A percentile compares a stretch with the other conserved stretches of the same genome.
Evolutionary conservation across 92 coral and sea anemone species (phyloP).

Genomic region (Blastomussa wellsi): DNA sequence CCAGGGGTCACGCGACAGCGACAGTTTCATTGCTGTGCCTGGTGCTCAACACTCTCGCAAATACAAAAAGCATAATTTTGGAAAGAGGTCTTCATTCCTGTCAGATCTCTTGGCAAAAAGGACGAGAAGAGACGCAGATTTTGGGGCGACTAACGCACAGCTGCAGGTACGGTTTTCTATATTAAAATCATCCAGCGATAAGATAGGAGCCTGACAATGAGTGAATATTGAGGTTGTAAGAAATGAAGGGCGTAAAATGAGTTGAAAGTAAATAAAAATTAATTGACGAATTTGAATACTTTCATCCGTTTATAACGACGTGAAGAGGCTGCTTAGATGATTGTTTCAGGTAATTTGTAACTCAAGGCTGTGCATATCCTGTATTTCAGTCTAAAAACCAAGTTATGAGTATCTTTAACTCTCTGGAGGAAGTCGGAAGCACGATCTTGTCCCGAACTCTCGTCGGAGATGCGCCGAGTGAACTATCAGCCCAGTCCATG

Average conservation of each 20-base stretch:
- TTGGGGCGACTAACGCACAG: neutral
- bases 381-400: neutral
- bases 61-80: neutral
- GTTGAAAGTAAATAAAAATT: neutral
- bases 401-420: neutral
- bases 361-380: no score
- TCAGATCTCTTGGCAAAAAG: conserved; percentile 7
- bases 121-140: neutral
- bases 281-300: no score
- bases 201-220: neutral
- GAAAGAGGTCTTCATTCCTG: neutral
- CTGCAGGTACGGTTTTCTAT: neutral
- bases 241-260: neutral
- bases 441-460: conserved; percentile 51
- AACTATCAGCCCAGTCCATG: conserved; percentile 17
- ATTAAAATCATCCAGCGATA: neutral
- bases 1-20: neutral
- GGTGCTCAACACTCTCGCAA: neutral
- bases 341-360: no score
- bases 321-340: no score
- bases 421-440: conserved; percentile 34
- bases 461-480: conserved; percentile 48
- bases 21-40: neutral
- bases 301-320: no score
- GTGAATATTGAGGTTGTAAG: neutral